Evolutionary conservation across 2,797 vertebrate species (phyloP).

Genomic region (Oreortyx pictus): DNA sequence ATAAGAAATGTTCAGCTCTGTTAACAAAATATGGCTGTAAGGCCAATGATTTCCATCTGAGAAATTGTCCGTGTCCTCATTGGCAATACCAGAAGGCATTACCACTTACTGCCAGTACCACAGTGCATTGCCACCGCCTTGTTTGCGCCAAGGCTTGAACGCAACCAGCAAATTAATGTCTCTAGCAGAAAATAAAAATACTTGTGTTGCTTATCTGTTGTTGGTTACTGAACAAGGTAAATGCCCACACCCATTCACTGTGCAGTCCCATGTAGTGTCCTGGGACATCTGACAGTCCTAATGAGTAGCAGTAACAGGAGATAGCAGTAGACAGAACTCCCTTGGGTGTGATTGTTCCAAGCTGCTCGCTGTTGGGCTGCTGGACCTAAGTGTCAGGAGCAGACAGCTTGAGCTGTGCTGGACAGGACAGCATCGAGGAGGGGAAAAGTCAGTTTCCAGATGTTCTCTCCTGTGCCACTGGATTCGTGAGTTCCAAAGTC

Average conservation of each 20-base stretch:
- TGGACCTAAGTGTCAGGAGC: neutral
- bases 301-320: neutral
- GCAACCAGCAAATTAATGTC: rapidly evolving
- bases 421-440: neutral
- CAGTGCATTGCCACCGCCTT: neutral
- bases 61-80: neutral
- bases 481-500: neutral
- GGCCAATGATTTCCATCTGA: conserved; percentile 19
- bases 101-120: neutral
- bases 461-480: neutral
- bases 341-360: neutral
- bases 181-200: neutral
- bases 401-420: neutral
- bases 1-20: conserved; percentile 6
- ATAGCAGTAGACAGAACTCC: neutral
- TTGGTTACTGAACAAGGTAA: neutral
- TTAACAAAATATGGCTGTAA: conserved; percentile 15
- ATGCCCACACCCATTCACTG: neutral
- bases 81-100: conserved; percentile 4
- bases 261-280: neutral
- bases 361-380: neutral
- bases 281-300: neutral
- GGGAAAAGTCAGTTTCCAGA: neutral
- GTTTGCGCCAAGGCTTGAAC: neutral
- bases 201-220: neutral